Base-by-base conservation (phyloP, 2,797 vertebrate species). In the Malacoraja senta region DNA sequence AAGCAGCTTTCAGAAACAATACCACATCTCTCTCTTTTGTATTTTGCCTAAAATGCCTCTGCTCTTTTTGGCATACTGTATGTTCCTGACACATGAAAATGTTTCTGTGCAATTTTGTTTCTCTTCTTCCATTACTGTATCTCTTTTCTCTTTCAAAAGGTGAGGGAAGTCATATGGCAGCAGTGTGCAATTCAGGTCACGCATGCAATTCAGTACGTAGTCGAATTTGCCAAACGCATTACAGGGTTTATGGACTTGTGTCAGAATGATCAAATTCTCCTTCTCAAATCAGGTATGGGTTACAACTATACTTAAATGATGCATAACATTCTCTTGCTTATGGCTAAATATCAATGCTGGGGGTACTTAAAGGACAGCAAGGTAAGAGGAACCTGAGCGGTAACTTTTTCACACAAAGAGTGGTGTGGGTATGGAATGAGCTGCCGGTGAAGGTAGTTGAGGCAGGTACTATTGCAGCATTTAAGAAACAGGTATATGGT, bases 241-340 rank as follows among this genome's bases (percentile, higher is more conserved):
- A 98, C 98, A 93, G 99, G 99, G 94, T 99, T 99, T 97, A 99
- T 99, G 99, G 99, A 99, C 94, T 97, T 99, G 95, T 99, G 99
- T 97, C 99, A 99, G 96, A 99, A 99, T n/a, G 99, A 99, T 96
- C 99, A 99, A 96, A 99, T 99, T 95, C 97, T 99, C 15, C 97
- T 99, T 94, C 98, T 99, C 94, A 99, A 99, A 96, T 99, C 99
- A 97, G 99, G 99, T 99, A 94, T 96, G 97, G 95, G 68, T 94
- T 94, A 93, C 93, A 91, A 53, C 91, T 15, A 1, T 65, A 61
- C 79, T 13, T 9, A 3, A 26, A 3, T 93, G 93, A 93, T 78
- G 90, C 26, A 38, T 76, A 76, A 74, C 32, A 63, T 63, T 93
- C 61, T 15, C 6, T 80, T 65, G 6, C 0, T 81, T 81, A n/a